phyloP scores from a whole-genome alignment of 2,888 invertebrate genomes.

The Nymphalis c-album region DNA sequence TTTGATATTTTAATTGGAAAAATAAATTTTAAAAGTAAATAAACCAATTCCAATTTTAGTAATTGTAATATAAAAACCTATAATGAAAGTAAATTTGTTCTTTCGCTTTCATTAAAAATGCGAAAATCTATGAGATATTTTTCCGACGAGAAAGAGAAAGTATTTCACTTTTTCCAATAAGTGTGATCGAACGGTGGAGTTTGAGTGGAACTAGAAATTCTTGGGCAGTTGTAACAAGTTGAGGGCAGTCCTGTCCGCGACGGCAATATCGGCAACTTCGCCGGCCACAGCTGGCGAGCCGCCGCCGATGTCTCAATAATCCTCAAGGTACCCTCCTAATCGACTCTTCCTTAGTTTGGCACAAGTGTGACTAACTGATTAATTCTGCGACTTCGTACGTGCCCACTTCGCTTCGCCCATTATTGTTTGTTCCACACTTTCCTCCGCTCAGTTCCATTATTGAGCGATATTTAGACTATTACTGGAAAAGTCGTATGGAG shows the following conservation, averaged over 20 bases:
- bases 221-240: slow-evolving; percentile 77
- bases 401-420: slow-evolving; percentile 62
- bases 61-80: too few species aligned
- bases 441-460: slow-evolving; percentile 64
- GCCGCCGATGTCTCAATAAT: slow-evolving; percentile 79
- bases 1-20: too few species aligned
- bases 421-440: slow-evolving; percentile 74
- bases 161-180: slow-evolving; percentile 19
- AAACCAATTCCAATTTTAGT: too few species aligned
- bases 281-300: slow-evolving; percentile 74
- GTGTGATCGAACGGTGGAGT: slow-evolving; percentile 66
- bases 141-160: background rate
- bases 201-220: slow-evolving; percentile 62
- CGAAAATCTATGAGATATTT: background rate
- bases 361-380: slow-evolving; percentile 81
- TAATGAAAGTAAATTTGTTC: too few species aligned
- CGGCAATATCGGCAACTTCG: slow-evolving; percentile 75
- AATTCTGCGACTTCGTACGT: slow-evolving; percentile 74
- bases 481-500: slow-evolving; percentile 55
- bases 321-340: slow-evolving; percentile 79
- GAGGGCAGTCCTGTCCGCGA: slow-evolving; percentile 62
- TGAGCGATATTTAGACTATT: slow-evolving; percentile 74
- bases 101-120: background rate
- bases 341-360: slow-evolving; percentile 77
- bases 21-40: too few species aligned